phyloP scores from a whole-genome alignment of 2,113 vertebrate species.

The Pteruthius melanotis region DNA sequence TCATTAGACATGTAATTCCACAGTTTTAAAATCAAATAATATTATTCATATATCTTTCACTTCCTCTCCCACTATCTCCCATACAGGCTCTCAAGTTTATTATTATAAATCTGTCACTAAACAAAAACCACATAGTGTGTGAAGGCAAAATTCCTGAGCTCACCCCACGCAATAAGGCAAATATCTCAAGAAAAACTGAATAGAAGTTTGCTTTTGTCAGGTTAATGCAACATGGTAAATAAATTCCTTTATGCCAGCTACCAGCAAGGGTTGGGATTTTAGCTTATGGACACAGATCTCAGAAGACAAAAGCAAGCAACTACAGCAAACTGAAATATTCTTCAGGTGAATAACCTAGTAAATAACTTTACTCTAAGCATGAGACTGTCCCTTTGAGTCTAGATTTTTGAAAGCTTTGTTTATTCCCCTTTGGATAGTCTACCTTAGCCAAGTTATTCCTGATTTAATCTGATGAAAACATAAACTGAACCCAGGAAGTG shows the following conservation, averaged over 20 bases:
- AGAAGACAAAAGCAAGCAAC: background rate
- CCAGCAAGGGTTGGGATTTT: background rate
- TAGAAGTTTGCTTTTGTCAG: background rate
- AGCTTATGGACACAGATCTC: background rate
- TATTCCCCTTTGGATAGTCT: background rate
- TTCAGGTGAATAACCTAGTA: background rate
- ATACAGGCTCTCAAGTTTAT: background rate
- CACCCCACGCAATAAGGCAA: background rate
- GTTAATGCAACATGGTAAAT: background rate
- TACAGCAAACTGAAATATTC: background rate
- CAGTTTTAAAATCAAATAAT: background rate
- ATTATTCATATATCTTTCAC: constrained; percentile 23
- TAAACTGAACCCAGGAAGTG: background rate
- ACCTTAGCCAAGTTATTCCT: background rate
- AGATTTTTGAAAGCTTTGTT: background rate
- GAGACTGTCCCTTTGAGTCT: background rate
- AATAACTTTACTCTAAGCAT: background rate
- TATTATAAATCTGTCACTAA: constrained; percentile 12
- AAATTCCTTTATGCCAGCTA: background rate
- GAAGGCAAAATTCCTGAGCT: background rate
- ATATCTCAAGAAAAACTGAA: background rate
- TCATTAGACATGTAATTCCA: background rate
- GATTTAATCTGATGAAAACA: background rate
- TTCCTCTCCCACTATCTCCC: constrained; percentile 1
- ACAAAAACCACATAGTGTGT: background rate